Evolutionary conservation across 2,797 vertebrate species (phyloP).

Genomic region (Cyclura pinguis): DNA sequence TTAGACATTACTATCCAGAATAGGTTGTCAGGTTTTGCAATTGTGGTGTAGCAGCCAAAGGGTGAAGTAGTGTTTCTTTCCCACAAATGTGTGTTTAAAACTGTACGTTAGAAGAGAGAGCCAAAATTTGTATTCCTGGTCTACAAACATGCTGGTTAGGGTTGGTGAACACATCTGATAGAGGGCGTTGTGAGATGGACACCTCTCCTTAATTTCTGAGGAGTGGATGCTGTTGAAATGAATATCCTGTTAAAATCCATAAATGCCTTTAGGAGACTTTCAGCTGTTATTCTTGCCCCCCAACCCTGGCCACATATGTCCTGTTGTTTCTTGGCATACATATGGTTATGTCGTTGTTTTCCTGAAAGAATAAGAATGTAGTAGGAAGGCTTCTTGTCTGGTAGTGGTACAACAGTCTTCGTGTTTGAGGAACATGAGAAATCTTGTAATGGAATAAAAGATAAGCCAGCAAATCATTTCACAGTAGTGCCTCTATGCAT

Average conservation of each 20-base stretch:
- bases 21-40: not conserved
- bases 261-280: not conserved
- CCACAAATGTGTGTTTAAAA: not conserved
- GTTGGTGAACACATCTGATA: not conserved
- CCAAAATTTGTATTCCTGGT: not conserved
- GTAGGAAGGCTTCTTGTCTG: not conserved
- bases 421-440: not conserved
- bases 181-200: not conserved
- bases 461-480: not conserved
- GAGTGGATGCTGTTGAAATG: not conserved
- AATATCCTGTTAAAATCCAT: not conserved
- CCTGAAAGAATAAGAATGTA: not conserved
- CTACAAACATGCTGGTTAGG: not conserved
- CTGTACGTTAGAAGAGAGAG: not conserved
- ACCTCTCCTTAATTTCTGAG: slow-evolving; percentile 20
- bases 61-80: not conserved
- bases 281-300: not conserved
- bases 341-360: not conserved
- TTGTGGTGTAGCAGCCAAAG: not conserved
- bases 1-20: not conserved
- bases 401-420: not conserved
- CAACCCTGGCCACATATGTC: not conserved
- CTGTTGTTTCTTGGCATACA: not conserved
- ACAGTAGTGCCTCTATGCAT: not conserved
- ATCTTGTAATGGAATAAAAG: not conserved